Conservation (phyloP, 2,888 invertebrate species). For the Microchrysa polita region DNA sequence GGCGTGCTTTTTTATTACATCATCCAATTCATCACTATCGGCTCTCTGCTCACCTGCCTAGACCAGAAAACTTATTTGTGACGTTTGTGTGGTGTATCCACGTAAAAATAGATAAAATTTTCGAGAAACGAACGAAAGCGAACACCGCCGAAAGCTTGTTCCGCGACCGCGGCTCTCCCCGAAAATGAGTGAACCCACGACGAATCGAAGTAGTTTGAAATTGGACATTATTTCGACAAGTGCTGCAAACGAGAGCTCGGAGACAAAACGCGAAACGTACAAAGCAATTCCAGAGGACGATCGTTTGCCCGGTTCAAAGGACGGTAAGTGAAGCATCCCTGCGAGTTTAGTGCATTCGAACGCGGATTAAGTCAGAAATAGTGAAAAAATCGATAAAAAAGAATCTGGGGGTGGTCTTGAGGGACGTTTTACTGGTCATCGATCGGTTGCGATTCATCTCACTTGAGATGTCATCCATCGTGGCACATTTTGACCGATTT, state of each 20-base stretch:
- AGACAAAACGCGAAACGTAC: slow-evolving; percentile 62
- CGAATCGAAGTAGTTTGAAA: slow-evolving; percentile 53
- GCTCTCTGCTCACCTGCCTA: neutral
- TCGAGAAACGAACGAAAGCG: slow-evolving; percentile 25
- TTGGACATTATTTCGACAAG: slow-evolving; percentile 51
- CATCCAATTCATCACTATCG: no score
- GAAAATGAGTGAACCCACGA: slow-evolving; percentile 46
- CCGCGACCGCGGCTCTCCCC: neutral
- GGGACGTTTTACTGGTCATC: neutral
- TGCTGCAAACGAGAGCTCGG: slow-evolving; percentile 47
- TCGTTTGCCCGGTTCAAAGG: slow-evolving; percentile 58
- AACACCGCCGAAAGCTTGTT: neutral
- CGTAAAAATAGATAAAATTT: neutral
- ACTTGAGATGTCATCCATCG: slow-evolving; percentile 1
- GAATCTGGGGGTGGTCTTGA: no score
- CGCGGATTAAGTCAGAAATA: no score
- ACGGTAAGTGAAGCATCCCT: slow-evolving; percentile 40
- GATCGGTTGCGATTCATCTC: neutral
- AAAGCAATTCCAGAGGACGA: slow-evolving; percentile 70
- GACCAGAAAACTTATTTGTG: slow-evolving; percentile 26
- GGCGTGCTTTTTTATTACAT: neutral
- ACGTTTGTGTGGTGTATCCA: no score
- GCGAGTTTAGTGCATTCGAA: no score
- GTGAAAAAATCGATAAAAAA: no score
- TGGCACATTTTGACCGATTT: neutral